phyloP scores from a whole-genome alignment of 2,797 vertebrate species.

The Cyclura pinguis region DNA sequence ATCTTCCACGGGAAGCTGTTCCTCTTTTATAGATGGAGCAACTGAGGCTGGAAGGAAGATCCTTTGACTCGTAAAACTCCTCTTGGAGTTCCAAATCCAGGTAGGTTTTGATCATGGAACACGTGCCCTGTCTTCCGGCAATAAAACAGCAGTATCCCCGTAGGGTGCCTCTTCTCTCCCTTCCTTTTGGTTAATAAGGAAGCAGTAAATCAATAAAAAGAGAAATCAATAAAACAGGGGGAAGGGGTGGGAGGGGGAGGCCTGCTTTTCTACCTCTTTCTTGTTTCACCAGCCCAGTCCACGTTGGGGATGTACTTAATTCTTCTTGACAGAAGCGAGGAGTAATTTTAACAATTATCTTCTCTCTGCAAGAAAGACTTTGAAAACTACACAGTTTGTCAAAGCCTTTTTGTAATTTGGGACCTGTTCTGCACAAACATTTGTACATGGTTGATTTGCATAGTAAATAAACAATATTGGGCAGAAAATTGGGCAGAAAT shows the following conservation, averaged over 20 bases:
- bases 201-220: constrained; percentile 39
- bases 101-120: background rate
- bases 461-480: too few relatives aligned
- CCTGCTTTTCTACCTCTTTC: background rate
- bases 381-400: too few relatives aligned
- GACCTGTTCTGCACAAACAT: too few relatives aligned
- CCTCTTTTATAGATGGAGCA: background rate
- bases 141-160: constrained; percentile 1
- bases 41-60: background rate
- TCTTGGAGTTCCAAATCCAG: background rate
- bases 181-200: constrained; percentile 23
- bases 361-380: too few relatives aligned
- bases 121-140: background rate
- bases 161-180: background rate
- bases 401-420: too few relatives aligned
- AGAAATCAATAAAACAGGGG: constrained; percentile 25
- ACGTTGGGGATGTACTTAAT: too few relatives aligned
- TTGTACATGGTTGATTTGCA: too few relatives aligned
- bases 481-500: too few relatives aligned
- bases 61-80: background rate
- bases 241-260: background rate
- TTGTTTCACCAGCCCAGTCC: background rate
- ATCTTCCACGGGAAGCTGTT: background rate
- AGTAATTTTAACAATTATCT: too few relatives aligned
- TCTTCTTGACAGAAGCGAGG: too few relatives aligned